These are phyloP conservation scores for Muricea muricata DNA, from an alignment of 92 coral and sea anemone genomes.

Conservation along the genomic window DNA sequence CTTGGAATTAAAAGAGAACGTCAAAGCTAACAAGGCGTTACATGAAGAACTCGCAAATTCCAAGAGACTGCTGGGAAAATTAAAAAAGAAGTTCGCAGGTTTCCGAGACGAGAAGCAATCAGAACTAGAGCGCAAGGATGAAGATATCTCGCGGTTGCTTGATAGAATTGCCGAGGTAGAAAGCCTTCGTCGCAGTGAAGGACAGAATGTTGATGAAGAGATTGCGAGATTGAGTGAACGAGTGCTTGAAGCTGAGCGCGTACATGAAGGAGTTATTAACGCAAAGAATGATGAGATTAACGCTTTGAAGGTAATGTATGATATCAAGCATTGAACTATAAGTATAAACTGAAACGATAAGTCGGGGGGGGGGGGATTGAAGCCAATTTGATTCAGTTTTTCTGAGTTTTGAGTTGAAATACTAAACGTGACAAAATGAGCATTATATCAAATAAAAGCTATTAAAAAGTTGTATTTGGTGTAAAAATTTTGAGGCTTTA, in stretches of 20 bases:
- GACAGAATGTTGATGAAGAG: constrained; percentile 30
- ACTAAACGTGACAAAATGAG: too few relatives aligned
- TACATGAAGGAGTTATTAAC: constrained; percentile 1
- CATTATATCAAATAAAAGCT: too few relatives aligned
- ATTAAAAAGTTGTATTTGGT: too few relatives aligned
- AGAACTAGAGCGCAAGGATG: constrained; percentile 32
- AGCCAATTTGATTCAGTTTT: too few relatives aligned
- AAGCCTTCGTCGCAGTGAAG: constrained; percentile 27
- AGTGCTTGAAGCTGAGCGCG: constrained; percentile 5
- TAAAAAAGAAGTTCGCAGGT: constrained; percentile 25
- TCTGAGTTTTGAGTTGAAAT: too few relatives aligned
- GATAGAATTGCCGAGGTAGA: constrained; percentile 39
- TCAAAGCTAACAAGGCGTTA: not conserved
- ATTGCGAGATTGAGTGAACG: constrained; percentile 17
- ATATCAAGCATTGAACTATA: not conserved
- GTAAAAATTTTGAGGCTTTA: too few relatives aligned
- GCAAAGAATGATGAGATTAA: not conserved
- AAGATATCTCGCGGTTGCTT: constrained; percentile 26
- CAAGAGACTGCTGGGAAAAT: constrained; percentile 27
- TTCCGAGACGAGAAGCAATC: constrained; percentile 40
- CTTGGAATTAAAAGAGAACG: not conserved
- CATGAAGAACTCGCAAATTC: constrained; percentile 8
- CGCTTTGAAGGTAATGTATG: not conserved
- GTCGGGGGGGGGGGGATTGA: too few relatives aligned
- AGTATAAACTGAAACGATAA: too few relatives aligned